A percentile compares a stretch with the other conserved stretches of the same genome.
phyloP scores from a whole-genome alignment of 2,113 vertebrate genomes.

The Archocentrus centrarchus region DNA sequence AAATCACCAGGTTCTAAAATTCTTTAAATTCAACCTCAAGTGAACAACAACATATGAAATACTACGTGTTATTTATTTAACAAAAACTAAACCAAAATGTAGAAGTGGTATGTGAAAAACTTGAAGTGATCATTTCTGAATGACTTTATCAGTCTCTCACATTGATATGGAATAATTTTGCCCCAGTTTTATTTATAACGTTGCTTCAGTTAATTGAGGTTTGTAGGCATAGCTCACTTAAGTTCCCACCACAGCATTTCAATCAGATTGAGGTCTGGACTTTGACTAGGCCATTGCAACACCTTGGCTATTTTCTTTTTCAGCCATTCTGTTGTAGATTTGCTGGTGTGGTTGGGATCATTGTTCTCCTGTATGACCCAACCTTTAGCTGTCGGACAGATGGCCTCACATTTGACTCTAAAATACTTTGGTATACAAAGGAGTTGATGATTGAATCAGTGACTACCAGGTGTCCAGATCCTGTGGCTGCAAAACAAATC shows the following conservation, averaged over 20 bases:
- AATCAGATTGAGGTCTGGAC: background rate
- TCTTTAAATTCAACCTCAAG: too few relatives aligned
- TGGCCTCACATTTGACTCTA: background rate
- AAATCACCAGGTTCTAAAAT: background rate
- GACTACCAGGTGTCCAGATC: background rate
- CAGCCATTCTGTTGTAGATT: background rate
- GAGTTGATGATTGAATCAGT: background rate
- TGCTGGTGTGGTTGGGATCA: background rate
- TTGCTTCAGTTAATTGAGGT: background rate
- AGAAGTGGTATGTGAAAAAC: background rate
- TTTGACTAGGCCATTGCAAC: background rate
- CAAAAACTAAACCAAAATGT: background rate
- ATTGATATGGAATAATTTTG: background rate
- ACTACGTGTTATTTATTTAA: too few relatives aligned
- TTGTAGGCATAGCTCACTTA: too few relatives aligned
- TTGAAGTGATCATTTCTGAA: background rate
- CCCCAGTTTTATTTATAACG: background rate
- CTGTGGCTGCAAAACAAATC: background rate
- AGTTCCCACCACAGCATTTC: background rate
- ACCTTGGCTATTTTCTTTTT: background rate
- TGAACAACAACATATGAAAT: too few relatives aligned
- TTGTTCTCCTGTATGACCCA: background rate
- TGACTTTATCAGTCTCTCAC: background rate
- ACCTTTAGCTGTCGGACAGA: background rate
- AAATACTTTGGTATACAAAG: background rate